These are phyloP conservation scores for Corythaixoides concolor DNA, from an alignment of 2,113 vertebrate genomes.

Conservation along the genomic window DNA sequence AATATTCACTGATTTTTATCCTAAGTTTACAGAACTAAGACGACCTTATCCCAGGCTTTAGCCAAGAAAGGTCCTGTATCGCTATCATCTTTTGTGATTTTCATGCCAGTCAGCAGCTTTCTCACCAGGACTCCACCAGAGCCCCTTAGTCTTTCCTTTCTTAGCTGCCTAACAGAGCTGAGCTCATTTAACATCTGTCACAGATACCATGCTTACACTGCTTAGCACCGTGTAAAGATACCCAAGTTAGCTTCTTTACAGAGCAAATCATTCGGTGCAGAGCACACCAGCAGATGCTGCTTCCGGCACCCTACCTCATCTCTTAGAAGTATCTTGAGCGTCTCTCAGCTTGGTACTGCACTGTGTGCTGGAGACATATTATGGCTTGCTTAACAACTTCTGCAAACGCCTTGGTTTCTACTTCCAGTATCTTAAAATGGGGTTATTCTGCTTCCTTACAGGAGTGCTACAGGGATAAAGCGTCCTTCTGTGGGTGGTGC, in stretches of 20 bases:
- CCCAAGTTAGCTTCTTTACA: neutral
- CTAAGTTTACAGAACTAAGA: neutral
- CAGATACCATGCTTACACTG: neutral
- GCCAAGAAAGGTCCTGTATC: neutral
- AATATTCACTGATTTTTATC: neutral
- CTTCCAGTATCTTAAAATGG: neutral
- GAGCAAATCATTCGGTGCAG: neutral
- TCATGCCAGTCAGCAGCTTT: neutral
- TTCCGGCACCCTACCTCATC: neutral
- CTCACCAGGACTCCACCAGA: neutral
- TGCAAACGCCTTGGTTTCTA: neutral
- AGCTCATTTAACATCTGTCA: conserved; percentile 26
- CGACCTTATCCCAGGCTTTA: neutral
- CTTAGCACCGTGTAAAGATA: neutral
- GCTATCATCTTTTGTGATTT: neutral
- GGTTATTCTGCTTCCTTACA: neutral
- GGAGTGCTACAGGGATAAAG: neutral
- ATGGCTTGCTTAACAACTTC: neutral
- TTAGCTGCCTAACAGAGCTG: neutral
- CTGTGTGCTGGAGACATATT: neutral
- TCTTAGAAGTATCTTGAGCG: neutral
- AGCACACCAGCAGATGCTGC: neutral
- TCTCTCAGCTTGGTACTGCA: neutral
- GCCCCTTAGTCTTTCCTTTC: neutral
- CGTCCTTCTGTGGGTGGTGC: neutral